Base-by-base conservation (phyloP, 2,888 invertebrate genomes). In the Elgonia sp. region DNA sequence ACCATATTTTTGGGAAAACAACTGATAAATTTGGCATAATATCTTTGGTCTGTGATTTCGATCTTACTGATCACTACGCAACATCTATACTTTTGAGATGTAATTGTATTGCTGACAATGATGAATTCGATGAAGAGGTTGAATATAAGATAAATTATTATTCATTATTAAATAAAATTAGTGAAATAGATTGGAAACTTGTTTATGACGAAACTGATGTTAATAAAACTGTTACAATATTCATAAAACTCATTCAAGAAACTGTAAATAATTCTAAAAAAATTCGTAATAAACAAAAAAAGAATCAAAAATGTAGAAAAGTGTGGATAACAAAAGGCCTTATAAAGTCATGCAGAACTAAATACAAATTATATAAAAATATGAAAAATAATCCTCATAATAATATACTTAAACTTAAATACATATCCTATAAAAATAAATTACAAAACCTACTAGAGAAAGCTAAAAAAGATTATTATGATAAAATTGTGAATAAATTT, bases 361-460 rank as follows among this genome's bases (percentile, higher is more conserved):
- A 60, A n/a, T 12, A 53, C 16, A 53, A 53, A 8, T 53, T 53
- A 53, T 53, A 53, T n/a, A 53, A 53, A n/a, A 53, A 53, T n/a
- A 53, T n/a, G 53, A 53, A 53, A 53, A n/a, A 53, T 4, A 53
- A 53, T 12, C 53, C 53, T 1, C 8, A 53, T n/a, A n/a, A 53
- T n/a, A 53, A 7, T 12, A 7, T 12, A 12, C 6, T 53, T n/a
- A 53, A 53, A n/a, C 1, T 4, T 5, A 29, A 29, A 29, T 29
- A 29, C 5, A 29, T 5, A 5, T 3, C 1, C 5, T 53, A 53
- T 53, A 53, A 53, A 53, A 53, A 53, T n/a, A 7, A 12, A n/a
- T 3, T 53, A 12, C 6, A 14, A n/a, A 4, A 1, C 2, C 16
- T 53, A 53, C 2, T 46, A 53, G 16, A 53, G 16, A 12, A 53